phyloP scores from a whole-genome alignment of 2,797 vertebrate species.

The Erethizon dorsatum region DNA sequence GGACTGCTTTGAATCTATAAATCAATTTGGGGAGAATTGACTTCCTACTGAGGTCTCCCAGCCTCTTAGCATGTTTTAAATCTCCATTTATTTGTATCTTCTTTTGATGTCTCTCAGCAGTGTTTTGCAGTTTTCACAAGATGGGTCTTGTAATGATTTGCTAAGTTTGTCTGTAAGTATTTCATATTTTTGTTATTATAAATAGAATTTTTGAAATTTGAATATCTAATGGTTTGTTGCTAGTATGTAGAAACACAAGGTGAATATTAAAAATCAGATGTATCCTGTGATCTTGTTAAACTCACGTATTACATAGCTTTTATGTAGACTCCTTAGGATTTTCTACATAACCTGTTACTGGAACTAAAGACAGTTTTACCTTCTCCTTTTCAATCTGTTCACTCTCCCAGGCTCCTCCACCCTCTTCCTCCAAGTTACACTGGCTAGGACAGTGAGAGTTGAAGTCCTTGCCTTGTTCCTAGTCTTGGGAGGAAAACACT shows the following conservation, averaged over 20 bases:
- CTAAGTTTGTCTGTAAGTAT: not conserved
- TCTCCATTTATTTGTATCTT: slow-evolving; percentile 24
- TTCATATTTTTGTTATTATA: not conserved
- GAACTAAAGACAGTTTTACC: not conserved
- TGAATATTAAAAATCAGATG: not conserved
- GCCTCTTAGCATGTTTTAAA: slow-evolving; percentile 9
- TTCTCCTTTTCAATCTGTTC: not conserved
- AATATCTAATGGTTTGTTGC: slow-evolving; percentile 22
- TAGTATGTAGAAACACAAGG: not conserved
- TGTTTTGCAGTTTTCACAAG: slow-evolving; percentile 30
- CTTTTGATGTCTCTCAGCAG: slow-evolving; percentile 32
- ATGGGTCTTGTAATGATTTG: slow-evolving; percentile 14
- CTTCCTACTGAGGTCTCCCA: slow-evolving; percentile 44
- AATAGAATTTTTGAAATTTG: slow-evolving; percentile 49
- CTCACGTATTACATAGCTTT: slow-evolving; percentile 1
- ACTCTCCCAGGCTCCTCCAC: not conserved
- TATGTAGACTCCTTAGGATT: not conserved
- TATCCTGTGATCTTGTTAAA: slow-evolving; percentile 6
- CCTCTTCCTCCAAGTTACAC: not conserved
- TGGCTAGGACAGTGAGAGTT: not conserved
- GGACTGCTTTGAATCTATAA: slow-evolving; percentile 49
- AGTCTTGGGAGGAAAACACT: slow-evolving; percentile 12
- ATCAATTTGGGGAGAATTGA: slow-evolving; percentile 50
- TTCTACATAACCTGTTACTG: not conserved
- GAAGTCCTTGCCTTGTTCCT: not conserved